Evolutionary conservation across 2,113 vertebrate genomes (phyloP).

Genomic region (Plectropomus leopardus): DNA sequence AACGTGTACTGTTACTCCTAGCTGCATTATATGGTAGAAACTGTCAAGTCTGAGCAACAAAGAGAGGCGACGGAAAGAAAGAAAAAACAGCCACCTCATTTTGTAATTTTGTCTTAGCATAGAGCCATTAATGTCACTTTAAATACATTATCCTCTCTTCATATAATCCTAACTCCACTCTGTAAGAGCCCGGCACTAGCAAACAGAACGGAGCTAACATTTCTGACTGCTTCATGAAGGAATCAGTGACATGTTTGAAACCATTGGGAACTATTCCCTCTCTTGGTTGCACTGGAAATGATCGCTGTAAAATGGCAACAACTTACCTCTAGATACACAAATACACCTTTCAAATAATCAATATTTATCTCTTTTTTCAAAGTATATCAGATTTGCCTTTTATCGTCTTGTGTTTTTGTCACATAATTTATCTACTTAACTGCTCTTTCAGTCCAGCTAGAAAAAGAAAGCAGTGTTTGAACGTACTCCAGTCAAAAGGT

Average conservation of each 20-base stretch:
- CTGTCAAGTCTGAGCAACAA: conserved; percentile 40
- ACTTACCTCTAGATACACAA: conserved; percentile 66
- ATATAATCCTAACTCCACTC: conserved; percentile 24
- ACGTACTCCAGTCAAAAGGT: conserved; percentile 24
- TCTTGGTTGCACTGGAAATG: conserved; percentile 37
- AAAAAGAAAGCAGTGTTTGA: conserved; percentile 38
- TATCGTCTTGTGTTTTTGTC: conserved; percentile 12
- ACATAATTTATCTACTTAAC: conserved; percentile 10
- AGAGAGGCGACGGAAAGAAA: conserved; percentile 8
- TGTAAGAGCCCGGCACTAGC: conserved; percentile 28
- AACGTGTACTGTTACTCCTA: conserved; percentile 55
- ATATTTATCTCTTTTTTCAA: conserved; percentile 23
- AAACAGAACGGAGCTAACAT: conserved; percentile 11
- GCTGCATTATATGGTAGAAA: conserved; percentile 57
- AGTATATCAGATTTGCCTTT: conserved; percentile 29
- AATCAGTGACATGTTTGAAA: conserved; percentile 35
- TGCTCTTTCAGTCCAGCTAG: conserved; percentile 10
- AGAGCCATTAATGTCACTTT: conserved; percentile 26
- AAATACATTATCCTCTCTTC: conserved; percentile 26
- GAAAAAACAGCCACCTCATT: conserved; percentile 33
- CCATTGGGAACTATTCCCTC: conserved; percentile 9
- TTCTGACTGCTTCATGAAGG: conserved; percentile 29
- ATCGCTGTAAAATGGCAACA: conserved; percentile 54
- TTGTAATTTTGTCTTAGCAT: conserved; percentile 37
- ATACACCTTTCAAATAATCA: conserved; percentile 43